phyloP scores from a whole-genome alignment of 1,140 invertebrate species.

The Drosophila teissieri region DNA sequence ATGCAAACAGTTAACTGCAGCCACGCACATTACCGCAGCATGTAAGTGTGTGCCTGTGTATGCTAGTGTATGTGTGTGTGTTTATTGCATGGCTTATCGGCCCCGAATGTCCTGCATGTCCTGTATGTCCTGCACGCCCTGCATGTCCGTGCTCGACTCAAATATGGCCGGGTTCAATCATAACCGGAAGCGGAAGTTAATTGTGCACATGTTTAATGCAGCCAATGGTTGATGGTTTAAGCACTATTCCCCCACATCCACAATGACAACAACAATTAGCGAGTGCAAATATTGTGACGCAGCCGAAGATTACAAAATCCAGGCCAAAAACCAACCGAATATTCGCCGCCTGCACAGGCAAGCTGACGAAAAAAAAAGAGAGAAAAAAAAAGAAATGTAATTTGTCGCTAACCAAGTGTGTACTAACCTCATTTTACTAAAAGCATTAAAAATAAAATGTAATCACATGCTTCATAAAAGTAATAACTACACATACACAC shows the following conservation, averaged over 20 bases:
- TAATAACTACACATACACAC: slow-evolving; percentile 72
- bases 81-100: slow-evolving; percentile 5
- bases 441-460: slow-evolving; percentile 84
- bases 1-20: slow-evolving; percentile 75
- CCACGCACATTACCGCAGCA: slow-evolving; percentile 12
- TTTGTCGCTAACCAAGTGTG: slow-evolving; percentile 83
- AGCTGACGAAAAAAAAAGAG: slow-evolving; percentile 8
- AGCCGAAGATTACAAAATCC: slow-evolving; percentile 14
- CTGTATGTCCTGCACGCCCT: not conserved
- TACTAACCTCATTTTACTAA: slow-evolving; percentile 83
- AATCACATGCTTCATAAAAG: slow-evolving; percentile 83
- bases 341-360: slow-evolving; percentile 17
- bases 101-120: not conserved
- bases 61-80: slow-evolving; percentile 4
- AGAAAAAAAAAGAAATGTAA: slow-evolving; percentile 47
- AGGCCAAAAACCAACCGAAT: slow-evolving; percentile 13
- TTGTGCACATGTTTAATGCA: slow-evolving; percentile 68
- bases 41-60: slow-evolving; percentile 3
- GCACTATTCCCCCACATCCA: slow-evolving; percentile 1
- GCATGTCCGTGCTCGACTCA: slow-evolving; percentile 26
- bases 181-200: slow-evolving; percentile 79
- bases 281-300: slow-evolving; percentile 36
- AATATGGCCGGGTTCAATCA: slow-evolving; percentile 57
- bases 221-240: slow-evolving; percentile 28
- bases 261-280: slow-evolving; percentile 54